Evolutionary conservation across 2,888 invertebrate genomes (phyloP), one percentile per base, ranked within the genome.

Genomic region (Chrysopilus asiliformis): DNA sequence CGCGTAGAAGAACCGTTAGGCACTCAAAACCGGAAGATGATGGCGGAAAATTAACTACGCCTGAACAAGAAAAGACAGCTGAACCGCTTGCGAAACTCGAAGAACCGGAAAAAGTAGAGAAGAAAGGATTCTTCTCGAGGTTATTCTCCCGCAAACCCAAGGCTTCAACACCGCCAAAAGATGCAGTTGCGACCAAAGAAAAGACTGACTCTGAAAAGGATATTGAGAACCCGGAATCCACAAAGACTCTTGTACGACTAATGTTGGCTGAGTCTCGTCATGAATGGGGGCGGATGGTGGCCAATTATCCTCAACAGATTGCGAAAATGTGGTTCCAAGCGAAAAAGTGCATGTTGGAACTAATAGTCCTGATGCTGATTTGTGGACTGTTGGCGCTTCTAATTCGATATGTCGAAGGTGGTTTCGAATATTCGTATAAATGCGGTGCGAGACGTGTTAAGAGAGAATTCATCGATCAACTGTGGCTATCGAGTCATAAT

Each of bases 361-460:
- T 80, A 15, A 57, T 85, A n/a, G 48, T 84, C 17, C 60, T 84
- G 25, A 64, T 81, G 16, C 70, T 84, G 38, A 68, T 79, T 46
- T 79, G 82, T 49, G 86, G 87, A 4, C 64, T 81, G 32, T 87
- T 86, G 2, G 87, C 81, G 0, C 68, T 87, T 32, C 66, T 83
- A 49, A 87, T 89, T 51, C 78, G 81, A 44, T 75, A 79, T 45
- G 75, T 82, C 15, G 91, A 93, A 57, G 87, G 87, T 3, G 74
- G 79, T 2, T 80, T 85, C 49, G 90, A 91, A 54, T 74, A 80
- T 42, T 79, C 79, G 43, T 86, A 83, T 62, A 90, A 90, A 64
- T 86, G 86, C 54, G 83, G 85, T 7, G 83, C 87, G 28, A 83
- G 86, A 49, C 70, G 82, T 49, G 84, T 89, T 0, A 86, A 87